Evolutionary conservation across 2,113 vertebrate species (phyloP).

Genomic region (Corvus moneduloides): DNA sequence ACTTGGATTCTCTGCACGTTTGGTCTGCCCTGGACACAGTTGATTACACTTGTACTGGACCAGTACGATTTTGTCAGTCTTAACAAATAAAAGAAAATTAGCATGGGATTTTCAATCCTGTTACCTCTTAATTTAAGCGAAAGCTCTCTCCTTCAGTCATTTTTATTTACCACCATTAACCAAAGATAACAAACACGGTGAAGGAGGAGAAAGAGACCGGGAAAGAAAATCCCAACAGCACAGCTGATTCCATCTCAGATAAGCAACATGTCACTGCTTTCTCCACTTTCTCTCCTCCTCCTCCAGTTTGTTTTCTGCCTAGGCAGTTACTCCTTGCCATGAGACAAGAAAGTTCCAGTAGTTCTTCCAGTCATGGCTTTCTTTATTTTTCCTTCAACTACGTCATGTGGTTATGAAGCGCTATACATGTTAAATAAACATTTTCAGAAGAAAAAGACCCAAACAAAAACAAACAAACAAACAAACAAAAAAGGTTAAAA

Average conservation of each 20-base stretch:
- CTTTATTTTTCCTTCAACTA: not conserved
- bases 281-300: not conserved
- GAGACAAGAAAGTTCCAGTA: not conserved
- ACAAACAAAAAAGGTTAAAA: not conserved
- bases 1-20: not conserved
- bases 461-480: not conserved
- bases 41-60: not conserved
- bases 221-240: not conserved
- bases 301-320: not conserved
- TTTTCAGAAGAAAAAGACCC: not conserved
- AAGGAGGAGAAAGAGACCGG: not conserved
- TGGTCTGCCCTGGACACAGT: not conserved
- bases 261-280: not conserved
- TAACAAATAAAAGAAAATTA: not conserved
- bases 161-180: not conserved
- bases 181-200: not conserved
- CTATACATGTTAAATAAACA: not conserved
- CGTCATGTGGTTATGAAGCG: not conserved
- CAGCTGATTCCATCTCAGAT: not conserved
- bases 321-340: not conserved
- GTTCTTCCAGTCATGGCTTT: not conserved
- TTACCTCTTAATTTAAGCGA: not conserved
- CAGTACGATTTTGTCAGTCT: not conserved
- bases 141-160: not conserved
- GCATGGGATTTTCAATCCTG: not conserved